Percentiles rank a stretch among this genome's conserved stretches.
phyloP scores from a whole-genome alignment of 2,888 invertebrate species.

The Malthinus seriepunctatus region DNA sequence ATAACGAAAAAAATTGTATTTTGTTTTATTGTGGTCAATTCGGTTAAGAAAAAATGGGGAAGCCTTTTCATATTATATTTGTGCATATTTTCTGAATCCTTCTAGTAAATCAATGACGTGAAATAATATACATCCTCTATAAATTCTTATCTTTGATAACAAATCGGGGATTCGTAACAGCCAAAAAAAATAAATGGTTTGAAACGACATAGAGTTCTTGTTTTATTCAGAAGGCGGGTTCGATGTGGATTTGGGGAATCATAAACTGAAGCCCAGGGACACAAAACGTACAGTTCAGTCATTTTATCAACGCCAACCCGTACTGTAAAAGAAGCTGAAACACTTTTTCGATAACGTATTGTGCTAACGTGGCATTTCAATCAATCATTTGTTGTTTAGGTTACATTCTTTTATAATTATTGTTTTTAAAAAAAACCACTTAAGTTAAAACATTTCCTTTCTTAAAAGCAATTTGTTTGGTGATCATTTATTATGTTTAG shows the following conservation, averaged over 20 bases:
- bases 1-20: no score
- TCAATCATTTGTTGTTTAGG: constrained; percentile 16
- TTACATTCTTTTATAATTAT: constrained; percentile 16
- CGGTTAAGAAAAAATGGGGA: no score
- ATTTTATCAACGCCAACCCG: constrained; percentile 38
- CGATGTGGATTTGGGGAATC: constrained; percentile 45
- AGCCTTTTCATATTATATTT: no score
- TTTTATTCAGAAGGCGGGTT: constrained; percentile 44
- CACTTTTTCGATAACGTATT: constrained; percentile 19
- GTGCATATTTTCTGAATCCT: neutral
- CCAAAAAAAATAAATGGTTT: constrained; percentile 38
- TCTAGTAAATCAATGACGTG: constrained; percentile 32
- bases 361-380: constrained; percentile 18
- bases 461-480: no score
- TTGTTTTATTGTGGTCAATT: no score
- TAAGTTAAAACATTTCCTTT: neutral
- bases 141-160: constrained; percentile 36
- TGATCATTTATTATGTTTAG: no score
- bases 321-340: constrained; percentile 15
- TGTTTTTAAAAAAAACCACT: constrained; percentile 5
- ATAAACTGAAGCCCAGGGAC: constrained; percentile 43
- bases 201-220: constrained; percentile 37
- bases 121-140: constrained; percentile 34
- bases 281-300: constrained; percentile 36
- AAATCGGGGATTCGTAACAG: constrained; percentile 31